phyloP scores from a whole-genome alignment of 1,140 invertebrate species.

The Stegodyphus mimosarum region DNA sequence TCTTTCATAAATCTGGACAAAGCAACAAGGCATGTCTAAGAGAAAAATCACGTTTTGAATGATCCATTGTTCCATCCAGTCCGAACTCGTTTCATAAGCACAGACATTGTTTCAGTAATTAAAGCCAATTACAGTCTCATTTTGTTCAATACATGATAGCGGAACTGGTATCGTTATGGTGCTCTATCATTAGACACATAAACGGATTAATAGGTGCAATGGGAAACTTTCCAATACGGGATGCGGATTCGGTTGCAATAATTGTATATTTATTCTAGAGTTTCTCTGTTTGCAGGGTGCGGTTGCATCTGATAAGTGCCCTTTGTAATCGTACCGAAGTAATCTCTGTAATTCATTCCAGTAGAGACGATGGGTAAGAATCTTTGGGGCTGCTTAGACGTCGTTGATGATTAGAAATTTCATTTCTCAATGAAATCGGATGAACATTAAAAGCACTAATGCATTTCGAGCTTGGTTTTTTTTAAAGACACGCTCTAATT shows the following conservation, averaged over 20 bases:
- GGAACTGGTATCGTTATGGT: not conserved
- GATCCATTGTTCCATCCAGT: not conserved
- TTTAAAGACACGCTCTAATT: too few species aligned
- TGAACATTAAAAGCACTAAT: too few species aligned
- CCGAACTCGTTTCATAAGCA: not conserved
- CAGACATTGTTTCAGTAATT: not conserved
- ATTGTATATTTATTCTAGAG: not conserved
- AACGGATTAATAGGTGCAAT: not conserved
- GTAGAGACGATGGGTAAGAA: not conserved
- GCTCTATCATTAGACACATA: not conserved
- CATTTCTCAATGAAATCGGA: too few species aligned
- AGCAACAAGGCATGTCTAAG: not conserved
- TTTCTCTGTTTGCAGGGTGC: not conserved
- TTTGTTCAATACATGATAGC: not conserved
- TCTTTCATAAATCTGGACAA: not conserved
- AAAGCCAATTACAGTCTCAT: not conserved
- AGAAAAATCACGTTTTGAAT: not conserved
- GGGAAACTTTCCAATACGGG: not conserved
- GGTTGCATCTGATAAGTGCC: not conserved
- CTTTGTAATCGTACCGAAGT: not conserved
- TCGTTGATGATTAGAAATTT: too few species aligned
- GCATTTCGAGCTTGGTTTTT: too few species aligned
- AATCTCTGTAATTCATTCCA: not conserved
- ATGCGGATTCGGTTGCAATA: not conserved
- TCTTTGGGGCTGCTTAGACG: not conserved